Base-by-base conservation (phyloP, 1,140 invertebrate genomes). In the Muscidifurax raptorellus region DNA sequence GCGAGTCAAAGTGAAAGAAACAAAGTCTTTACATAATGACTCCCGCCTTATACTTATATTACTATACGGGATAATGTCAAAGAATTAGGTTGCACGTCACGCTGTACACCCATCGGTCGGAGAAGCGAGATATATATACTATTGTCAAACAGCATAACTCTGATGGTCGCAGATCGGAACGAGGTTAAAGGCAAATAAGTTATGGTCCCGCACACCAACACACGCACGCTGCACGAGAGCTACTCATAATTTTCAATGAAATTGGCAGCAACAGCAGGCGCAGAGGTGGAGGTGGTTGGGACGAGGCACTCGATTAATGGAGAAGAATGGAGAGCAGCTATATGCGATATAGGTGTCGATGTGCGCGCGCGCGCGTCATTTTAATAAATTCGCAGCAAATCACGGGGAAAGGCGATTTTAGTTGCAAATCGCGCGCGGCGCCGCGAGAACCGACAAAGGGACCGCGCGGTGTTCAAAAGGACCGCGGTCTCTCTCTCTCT, bases 391-490 rank as follows among this genome's bases (percentile, higher is more conserved):
- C 87, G 89, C 90, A 90, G 91, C 89, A 91, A 92, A 92, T 92
- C 91, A 92, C 88, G 86, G 86, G 81, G 89, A 87, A 87, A 90
- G 89, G 90, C 90, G 92, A 92, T 93, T 93, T 93, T 92, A 93
- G 92, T 92, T 93, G 91, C 91, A 92, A 92, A 93, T 93, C 92
- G 91, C 90, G 91, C 91, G 89, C 90, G 92, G 91, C 89, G 92
- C 91, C 92, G 92, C 90, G 90, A 92, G 91, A 92, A 90, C 92
- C 92, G 92, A 93, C 92, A 93, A 93, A 93, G 92, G 90, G 66
- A 67, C 84, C 80, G 84, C 84, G 72, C 89, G 86, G 69, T 87
- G 86, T 88, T 91, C 91, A 92, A 92, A 93, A 92, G 91, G 89
- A 90, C 91, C 91, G 92, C 92, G 85, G 86, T 86, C 84, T 85